Percentiles rank a stretch among this genome's conserved stretches.
Evolutionary conservation across 2,113 vertebrate species (phyloP).

Genomic region (Leptobrachium leishanense): DNA sequence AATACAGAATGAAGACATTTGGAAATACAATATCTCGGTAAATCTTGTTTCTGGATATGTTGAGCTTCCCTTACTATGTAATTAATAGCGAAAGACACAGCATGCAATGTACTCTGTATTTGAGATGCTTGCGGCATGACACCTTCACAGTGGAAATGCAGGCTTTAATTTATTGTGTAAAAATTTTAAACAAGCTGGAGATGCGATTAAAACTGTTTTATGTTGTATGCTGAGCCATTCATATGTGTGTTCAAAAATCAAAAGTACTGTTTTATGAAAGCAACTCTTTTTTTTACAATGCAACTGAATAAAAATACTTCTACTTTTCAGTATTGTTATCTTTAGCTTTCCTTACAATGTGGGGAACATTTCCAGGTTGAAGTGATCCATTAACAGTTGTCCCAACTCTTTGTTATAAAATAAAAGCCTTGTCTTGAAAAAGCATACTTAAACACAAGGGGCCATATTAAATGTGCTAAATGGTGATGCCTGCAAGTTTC

Average conservation of each 20-base stretch:
- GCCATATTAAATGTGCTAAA: too few species aligned
- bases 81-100: conserved; percentile 36
- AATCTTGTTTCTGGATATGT: conserved; percentile 10
- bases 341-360: too few species aligned
- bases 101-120: conserved; percentile 32
- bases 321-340: too few species aligned
- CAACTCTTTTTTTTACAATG: too few species aligned
- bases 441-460: too few species aligned
- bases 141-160: conserved; percentile 34
- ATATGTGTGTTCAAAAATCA: conserved; percentile 35
- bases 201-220: conserved; percentile 40
- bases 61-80: conserved; percentile 21
- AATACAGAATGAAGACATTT: not conserved
- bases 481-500: too few species aligned
- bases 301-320: too few species aligned
- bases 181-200: conserved; percentile 38
- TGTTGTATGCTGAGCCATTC: conserved; percentile 22
- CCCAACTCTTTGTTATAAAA: too few species aligned
- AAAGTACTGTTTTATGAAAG: conserved; percentile 26
- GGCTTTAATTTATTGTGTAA: conserved; percentile 41
- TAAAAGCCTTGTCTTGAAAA: too few species aligned
- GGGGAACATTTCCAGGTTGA: too few species aligned
- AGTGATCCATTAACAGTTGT: too few species aligned
- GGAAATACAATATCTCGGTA: not conserved
- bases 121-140: conserved; percentile 26